Percentiles rank a stretch among this genome's conserved stretches.
These are phyloP conservation scores for Ptychobarbus kaznakovi DNA, from an alignment of 2,797 vertebrate genomes.

Conservation along the genomic window DNA sequence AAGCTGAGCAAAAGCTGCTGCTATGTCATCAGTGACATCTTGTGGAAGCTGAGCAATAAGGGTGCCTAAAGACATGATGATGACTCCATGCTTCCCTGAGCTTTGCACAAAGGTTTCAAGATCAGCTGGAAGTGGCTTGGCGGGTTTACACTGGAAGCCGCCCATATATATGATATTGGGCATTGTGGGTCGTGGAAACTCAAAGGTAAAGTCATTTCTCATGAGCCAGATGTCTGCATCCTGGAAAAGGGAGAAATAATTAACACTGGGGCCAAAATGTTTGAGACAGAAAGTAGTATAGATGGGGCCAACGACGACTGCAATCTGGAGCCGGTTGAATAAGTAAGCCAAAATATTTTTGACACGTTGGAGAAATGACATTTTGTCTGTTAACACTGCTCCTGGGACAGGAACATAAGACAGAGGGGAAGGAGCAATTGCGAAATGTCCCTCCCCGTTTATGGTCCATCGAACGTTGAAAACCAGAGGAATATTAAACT, in stretches of 20 bases:
- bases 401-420: slow-evolving; percentile 52
- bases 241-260: slow-evolving; percentile 55
- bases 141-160: slow-evolving; percentile 64
- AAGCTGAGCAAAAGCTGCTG: slow-evolving; percentile 51
- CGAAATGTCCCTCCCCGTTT: slow-evolving; percentile 55
- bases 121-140: slow-evolving; percentile 52
- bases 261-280: slow-evolving; percentile 53
- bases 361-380: slow-evolving; percentile 55
- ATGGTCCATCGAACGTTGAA: slow-evolving; percentile 57
- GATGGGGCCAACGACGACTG: neutral
- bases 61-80: slow-evolving; percentile 66
- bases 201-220: slow-evolving; percentile 67
- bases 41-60: slow-evolving; percentile 45
- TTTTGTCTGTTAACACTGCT: slow-evolving; percentile 54
- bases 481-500: slow-evolving; percentile 53
- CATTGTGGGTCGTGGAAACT: slow-evolving; percentile 67
- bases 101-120: slow-evolving; percentile 59
- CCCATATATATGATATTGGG: slow-evolving; percentile 67
- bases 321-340: neutral
- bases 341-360: slow-evolving; percentile 43
- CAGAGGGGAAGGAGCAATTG: slow-evolving; percentile 54
- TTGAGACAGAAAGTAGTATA: slow-evolving; percentile 38
- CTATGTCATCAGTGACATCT: slow-evolving; percentile 51
- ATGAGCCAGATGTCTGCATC: slow-evolving; percentile 66
- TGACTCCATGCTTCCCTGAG: slow-evolving; percentile 55